Evolutionary conservation across 2,113 vertebrate species (phyloP).

Genomic region (Channa argus): DNA sequence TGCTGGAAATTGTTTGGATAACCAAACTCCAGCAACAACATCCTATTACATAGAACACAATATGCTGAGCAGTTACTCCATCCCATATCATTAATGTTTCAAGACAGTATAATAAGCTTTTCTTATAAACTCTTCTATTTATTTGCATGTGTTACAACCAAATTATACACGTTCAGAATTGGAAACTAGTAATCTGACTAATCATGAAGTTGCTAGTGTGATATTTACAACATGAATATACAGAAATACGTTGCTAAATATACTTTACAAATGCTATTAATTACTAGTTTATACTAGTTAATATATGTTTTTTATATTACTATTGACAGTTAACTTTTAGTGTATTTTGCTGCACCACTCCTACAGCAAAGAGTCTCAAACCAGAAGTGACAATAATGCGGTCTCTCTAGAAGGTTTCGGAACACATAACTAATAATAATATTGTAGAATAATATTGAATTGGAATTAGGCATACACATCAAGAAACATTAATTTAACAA

Average conservation of each 20-base stretch:
- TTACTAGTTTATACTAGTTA: constrained; percentile 2
- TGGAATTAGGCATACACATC: no score
- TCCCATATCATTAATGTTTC: constrained; percentile 3
- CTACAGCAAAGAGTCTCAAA: not conserved
- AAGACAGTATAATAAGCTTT: constrained; percentile 2
- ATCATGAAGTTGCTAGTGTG: not conserved
- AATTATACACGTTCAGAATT: not conserved
- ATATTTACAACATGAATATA: not conserved
- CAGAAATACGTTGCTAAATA: not conserved
- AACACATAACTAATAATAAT: not conserved
- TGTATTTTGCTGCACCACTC: not conserved
- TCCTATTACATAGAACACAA: constrained; percentile 19
- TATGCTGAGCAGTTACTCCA: constrained; percentile 1
- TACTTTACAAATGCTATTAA: not conserved
- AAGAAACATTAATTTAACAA: constrained; percentile 9
- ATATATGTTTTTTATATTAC: not conserved
- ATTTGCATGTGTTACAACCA: constrained; percentile 17
- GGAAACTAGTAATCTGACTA: not conserved
- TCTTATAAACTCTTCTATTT: not conserved
- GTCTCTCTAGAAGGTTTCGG: not conserved
- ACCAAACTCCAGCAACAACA: constrained; percentile 27
- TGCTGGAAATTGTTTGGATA: constrained; percentile 26
- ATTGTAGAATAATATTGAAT: no score
- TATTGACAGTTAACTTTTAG: not conserved
- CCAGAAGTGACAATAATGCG: not conserved